Evolutionary conservation across 1,140 invertebrate species (phyloP).

Genomic region (Nymphalis io): DNA sequence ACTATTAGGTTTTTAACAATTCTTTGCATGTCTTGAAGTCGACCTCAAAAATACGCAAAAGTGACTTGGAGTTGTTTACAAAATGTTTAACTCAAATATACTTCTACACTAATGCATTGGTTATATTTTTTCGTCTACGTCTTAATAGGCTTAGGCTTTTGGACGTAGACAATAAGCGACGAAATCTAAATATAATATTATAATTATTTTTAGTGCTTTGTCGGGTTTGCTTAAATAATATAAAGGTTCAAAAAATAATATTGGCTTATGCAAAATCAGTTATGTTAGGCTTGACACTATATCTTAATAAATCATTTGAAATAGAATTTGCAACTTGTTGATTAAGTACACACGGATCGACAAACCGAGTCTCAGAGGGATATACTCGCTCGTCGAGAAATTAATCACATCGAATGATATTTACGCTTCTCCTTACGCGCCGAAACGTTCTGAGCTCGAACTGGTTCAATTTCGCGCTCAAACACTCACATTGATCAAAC

Average conservation of each 20-base stretch:
- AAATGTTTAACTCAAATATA: not conserved
- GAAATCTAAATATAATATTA: too few relatives aligned
- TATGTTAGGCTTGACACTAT: not conserved
- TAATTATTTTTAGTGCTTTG: too few relatives aligned
- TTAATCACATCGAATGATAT: conserved; percentile 18
- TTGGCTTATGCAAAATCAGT: not conserved
- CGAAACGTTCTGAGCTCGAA: not conserved
- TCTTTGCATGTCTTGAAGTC: not conserved
- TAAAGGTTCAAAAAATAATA: too few relatives aligned
- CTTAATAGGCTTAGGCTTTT: too few relatives aligned
- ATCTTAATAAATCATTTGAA: not conserved
- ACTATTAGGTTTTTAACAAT: not conserved
- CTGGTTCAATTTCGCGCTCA: conserved; percentile 17
- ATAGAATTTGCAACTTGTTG: conserved; percentile 6
- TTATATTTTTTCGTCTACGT: too few relatives aligned
- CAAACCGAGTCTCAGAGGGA: not conserved
- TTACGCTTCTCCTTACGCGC: not conserved
- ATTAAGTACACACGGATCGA: conserved; percentile 10
- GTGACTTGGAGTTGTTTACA: not conserved
- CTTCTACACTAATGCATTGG: too few relatives aligned
- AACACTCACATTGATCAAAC: conserved; percentile 36
- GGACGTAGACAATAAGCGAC: too few relatives aligned
- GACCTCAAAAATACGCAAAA: not conserved
- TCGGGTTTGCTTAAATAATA: too few relatives aligned
- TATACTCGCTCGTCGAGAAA: not conserved